These are phyloP conservation scores for Aythya baeri DNA, from an alignment of 2,113 vertebrate genomes.

Conservation along the genomic window DNA sequence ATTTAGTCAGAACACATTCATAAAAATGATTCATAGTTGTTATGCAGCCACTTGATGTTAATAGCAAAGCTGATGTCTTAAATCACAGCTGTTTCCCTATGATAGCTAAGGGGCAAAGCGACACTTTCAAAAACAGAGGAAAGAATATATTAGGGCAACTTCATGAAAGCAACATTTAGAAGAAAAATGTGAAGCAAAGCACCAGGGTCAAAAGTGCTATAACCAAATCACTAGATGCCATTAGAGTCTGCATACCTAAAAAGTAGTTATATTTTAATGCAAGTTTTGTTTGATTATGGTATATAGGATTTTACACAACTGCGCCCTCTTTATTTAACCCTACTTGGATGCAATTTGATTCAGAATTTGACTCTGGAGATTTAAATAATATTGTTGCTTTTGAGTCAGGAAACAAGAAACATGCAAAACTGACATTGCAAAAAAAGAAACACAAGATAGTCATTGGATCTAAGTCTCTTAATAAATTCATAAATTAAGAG, in stretches of 20 bases:
- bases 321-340: background rate
- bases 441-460: background rate
- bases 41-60: constrained; percentile 66
- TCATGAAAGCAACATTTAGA: constrained; percentile 36
- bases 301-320: background rate
- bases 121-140: constrained; percentile 54
- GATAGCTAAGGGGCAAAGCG: constrained; percentile 67
- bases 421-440: background rate
- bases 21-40: constrained; percentile 69
- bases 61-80: constrained; percentile 66
- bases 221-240: constrained; percentile 10
- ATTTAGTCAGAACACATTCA: constrained; percentile 64
- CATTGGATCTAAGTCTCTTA: background rate
- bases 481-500: background rate
- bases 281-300: background rate
- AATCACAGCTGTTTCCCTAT: constrained; percentile 72
- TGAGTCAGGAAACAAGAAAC: background rate
- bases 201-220: background rate
- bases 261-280: background rate
- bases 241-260: background rate
- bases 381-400: background rate
- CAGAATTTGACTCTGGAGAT: background rate
- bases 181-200: constrained; percentile 51
- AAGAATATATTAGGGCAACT: constrained; percentile 54
- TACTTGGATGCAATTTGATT: background rate